A percentile compares a stretch with the other conserved stretches of the same genome.
phyloP scores from a whole-genome alignment of 2,888 invertebrate species.

The Eupithecia subumbrata region DNA sequence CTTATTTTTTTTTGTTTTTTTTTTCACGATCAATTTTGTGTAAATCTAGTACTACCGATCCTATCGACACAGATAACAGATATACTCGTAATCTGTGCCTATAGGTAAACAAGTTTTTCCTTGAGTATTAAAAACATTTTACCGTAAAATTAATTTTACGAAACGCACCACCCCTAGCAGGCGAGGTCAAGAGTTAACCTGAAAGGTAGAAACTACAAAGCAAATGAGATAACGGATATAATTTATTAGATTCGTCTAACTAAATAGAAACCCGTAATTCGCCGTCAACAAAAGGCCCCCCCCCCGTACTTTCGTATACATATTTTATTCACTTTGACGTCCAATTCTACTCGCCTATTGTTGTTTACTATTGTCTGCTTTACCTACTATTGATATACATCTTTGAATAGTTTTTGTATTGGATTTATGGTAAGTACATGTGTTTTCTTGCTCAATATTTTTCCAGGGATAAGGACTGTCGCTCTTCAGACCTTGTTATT shows the following conservation, averaged over 20 bases:
- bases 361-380: constrained; percentile 59
- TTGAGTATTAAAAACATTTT: neutral
- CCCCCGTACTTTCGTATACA: constrained; percentile 54
- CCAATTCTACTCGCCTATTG: constrained; percentile 66
- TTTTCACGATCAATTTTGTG: neutral
- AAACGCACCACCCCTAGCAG: constrained; percentile 19
- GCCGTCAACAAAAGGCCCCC: constrained; percentile 65
- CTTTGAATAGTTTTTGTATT: constrained; percentile 42
- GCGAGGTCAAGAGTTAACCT: constrained; percentile 21
- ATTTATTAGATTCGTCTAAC: constrained; percentile 60
- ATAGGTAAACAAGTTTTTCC: too few species aligned
- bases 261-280: constrained; percentile 71
- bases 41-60: neutral
- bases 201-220: constrained; percentile 26
- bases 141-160: constrained; percentile 11
- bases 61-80: neutral
- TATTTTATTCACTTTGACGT: constrained; percentile 73
- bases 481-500: neutral
- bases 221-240: constrained; percentile 59
- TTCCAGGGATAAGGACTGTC: neutral
- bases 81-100: neutral
- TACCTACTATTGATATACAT: constrained; percentile 41
- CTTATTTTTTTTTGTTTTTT: neutral
- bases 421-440: constrained; percentile 19
- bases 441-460: neutral